Conservation (phyloP, 2,113 vertebrate genomes). For the Cinclus mexicanus region DNA sequence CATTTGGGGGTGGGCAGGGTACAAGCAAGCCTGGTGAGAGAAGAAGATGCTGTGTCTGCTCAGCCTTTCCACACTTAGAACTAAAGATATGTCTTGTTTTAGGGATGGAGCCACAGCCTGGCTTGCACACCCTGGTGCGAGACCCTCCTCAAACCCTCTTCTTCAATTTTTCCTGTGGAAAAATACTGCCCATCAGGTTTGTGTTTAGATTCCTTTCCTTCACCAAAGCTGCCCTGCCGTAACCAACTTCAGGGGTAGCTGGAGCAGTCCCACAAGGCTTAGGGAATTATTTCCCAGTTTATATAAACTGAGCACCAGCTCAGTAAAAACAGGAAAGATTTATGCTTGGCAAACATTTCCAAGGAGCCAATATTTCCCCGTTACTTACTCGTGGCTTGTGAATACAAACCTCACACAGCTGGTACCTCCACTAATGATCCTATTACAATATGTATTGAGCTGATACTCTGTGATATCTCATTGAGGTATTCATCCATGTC, state of each 20-base stretch:
- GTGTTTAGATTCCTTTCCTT: neutral
- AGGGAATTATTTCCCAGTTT: conserved; percentile 9
- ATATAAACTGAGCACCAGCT: conserved; percentile 6
- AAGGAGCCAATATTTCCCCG: conserved; percentile 30
- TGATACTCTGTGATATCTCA: conserved; percentile 56
- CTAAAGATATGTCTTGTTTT: neutral
- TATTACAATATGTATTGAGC: conserved; percentile 55
- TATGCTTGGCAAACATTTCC: conserved; percentile 58
- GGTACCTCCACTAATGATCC: conserved; percentile 65
- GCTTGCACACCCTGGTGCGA: neutral
- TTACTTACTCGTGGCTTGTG: conserved; percentile 53
- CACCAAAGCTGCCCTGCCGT: neutral
- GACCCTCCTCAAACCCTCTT: neutral
- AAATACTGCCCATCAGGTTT: neutral
- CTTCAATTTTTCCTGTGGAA: neutral
- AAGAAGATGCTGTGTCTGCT: neutral
- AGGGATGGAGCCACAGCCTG: neutral
- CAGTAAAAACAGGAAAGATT: conserved; percentile 46
- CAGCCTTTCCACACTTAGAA: neutral
- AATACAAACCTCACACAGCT: conserved; percentile 60
- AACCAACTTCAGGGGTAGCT: neutral
- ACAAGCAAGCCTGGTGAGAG: neutral
- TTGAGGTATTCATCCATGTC: conserved; percentile 69
- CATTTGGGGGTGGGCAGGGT: neutral
- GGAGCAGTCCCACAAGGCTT: neutral